A percentile compares a stretch with the other conserved stretches of the same genome.
Conservation (phyloP, 2,113 vertebrate genomes). For the Cebidichthys violaceus region DNA sequence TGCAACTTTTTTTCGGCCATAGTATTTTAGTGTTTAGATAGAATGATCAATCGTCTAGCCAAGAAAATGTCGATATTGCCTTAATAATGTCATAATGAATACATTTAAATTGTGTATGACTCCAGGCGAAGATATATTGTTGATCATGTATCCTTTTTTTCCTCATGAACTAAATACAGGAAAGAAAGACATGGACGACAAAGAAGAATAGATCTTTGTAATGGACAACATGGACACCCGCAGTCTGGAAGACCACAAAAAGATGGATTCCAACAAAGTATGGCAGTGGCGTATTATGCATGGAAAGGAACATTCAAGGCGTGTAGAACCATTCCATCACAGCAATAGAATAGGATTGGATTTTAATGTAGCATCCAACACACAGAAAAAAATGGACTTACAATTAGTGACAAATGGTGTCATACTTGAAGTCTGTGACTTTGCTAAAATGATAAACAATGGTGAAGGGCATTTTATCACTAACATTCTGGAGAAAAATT, state of each 20-base stretch:
- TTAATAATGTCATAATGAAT: too few species aligned
- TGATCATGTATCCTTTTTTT: not conserved
- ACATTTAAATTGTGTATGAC: not conserved
- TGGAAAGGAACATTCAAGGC: not conserved
- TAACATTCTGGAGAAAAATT: conserved; percentile 48
- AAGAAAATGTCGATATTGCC: too few species aligned
- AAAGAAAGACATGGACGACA: conserved; percentile 3
- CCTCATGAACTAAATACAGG: not conserved
- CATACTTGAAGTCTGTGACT: conserved; percentile 47
- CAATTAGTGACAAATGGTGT: conserved; percentile 36
- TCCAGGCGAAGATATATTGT: not conserved
- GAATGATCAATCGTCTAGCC: too few species aligned
- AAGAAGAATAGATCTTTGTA: not conserved
- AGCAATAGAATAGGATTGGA: conserved; percentile 31
- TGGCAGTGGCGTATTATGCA: conserved; percentile 51
- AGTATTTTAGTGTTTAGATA: too few species aligned
- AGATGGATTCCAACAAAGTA: conserved; percentile 35
- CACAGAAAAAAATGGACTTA: conserved; percentile 28
- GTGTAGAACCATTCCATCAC: conserved; percentile 24
- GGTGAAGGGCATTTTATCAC: conserved; percentile 28
- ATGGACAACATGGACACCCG: not conserved
- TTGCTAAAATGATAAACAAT: conserved; percentile 36
- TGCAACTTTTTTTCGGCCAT: too few species aligned
- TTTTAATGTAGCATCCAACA: conserved; percentile 27
- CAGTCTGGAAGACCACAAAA: not conserved